Conservation (phyloP, 2,888 invertebrate species). For the Branchellion lobata region DNA sequence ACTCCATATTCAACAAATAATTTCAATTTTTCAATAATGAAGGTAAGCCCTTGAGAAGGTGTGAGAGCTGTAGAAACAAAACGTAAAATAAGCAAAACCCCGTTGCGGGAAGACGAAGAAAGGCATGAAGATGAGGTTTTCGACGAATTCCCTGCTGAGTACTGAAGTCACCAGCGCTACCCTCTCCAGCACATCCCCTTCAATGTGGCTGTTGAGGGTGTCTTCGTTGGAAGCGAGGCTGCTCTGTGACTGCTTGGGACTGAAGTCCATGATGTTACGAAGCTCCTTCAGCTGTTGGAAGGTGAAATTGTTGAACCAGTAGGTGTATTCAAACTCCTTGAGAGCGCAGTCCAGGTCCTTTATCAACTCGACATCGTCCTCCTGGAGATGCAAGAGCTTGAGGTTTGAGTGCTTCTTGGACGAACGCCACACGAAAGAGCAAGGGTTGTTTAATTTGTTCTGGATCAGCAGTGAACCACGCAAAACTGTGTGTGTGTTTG, state of each 20-base stretch:
- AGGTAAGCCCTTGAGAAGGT: too few species aligned
- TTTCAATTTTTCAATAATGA: too few species aligned
- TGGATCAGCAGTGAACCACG: background rate
- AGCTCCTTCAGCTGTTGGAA: background rate
- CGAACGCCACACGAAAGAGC: background rate
- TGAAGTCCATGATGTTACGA: background rate
- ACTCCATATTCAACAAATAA: too few species aligned
- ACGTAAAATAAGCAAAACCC: background rate
- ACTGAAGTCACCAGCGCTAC: background rate
- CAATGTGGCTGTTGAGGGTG: background rate
- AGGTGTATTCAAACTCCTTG: background rate
- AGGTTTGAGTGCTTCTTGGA: background rate
- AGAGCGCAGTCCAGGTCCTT: background rate
- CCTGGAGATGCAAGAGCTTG: background rate
- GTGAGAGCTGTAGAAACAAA: too few species aligned
- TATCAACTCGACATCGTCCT: background rate
- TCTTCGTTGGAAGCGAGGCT: background rate
- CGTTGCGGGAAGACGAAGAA: background rate
- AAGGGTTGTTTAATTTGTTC: background rate
- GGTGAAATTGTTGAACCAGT: background rate
- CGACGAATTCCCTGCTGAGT: background rate
- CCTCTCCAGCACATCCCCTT: background rate
- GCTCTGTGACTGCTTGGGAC: too few species aligned
- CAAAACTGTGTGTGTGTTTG: constrained; percentile 11
- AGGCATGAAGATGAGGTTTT: background rate